Conservation (phyloP, 2,113 vertebrate genomes). For the Potamarius usumacintae region DNA sequence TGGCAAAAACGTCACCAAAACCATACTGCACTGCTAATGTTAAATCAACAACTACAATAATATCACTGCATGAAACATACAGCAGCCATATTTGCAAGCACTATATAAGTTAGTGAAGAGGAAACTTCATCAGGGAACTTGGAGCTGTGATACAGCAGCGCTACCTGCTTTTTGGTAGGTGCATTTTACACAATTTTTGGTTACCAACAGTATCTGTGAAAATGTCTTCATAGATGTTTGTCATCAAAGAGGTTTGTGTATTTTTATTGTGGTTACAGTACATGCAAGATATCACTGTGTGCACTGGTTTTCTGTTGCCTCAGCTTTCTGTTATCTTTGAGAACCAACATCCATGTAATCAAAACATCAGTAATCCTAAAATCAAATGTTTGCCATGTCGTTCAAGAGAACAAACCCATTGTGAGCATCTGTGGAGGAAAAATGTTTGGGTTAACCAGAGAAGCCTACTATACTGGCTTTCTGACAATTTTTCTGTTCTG, state of each 20-base stretch:
- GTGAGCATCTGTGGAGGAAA: background rate
- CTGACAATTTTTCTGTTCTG: background rate
- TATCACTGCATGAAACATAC: background rate
- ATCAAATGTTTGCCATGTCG: background rate
- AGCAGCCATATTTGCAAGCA: background rate
- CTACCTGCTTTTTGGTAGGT: background rate
- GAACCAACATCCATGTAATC: background rate
- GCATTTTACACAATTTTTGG: background rate
- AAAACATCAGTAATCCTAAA: background rate
- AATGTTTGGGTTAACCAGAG: background rate
- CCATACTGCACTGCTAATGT: background rate
- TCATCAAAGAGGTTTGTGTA: background rate
- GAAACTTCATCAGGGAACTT: background rate
- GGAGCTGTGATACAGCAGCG: background rate
- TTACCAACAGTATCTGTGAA: background rate
- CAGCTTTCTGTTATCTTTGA: background rate
- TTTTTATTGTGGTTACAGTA: background rate
- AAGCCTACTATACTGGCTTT: conserved; percentile 8
- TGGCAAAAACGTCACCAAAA: background rate
- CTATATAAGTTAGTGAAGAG: background rate
- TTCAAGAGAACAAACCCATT: background rate
- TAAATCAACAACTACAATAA: background rate
- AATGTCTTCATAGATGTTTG: background rate
- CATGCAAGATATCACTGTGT: background rate
- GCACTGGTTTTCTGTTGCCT: background rate